Evolutionary conservation across 2,113 vertebrate genomes (phyloP), one percentile per base, ranked within the genome.

Genomic region (Struthidea cinerea): DNA sequence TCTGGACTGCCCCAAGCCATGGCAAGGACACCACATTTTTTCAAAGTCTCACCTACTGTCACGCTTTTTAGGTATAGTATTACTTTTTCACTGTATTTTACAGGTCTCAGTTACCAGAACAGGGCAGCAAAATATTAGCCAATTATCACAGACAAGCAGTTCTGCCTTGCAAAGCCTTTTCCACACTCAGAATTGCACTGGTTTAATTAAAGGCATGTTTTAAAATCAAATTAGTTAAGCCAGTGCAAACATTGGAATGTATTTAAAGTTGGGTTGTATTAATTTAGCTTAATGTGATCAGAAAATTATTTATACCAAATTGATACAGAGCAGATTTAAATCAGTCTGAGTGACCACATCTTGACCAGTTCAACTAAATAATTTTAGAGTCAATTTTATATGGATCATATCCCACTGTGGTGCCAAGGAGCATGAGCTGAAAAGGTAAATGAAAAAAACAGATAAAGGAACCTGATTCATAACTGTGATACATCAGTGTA

Each of bases 261-360:
- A 84, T 93, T 86, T 84, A 63, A 95, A 70, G 67, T 44, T 88
- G 18, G 19, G 44, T 95, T 92, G 57, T 47, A 80, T 74, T 86
- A 73, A 93, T 89, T 96, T 78, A 92, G 23, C 16, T 84, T 93
- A 78, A 89, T 71, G 52, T 95, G 56, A 91, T 93, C 79, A 90
- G 93, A 92, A 96, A 94, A 86, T 84, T 0, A 57, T 56, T 96
- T 89, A 53, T 56, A 63, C 27, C 70, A 44, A 88, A 90, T 50
- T 80, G 83, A 80, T 68, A 71, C 10, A 71, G 56, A 60, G 52
- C 33, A 75, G 68, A 89, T 95, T 94, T 81, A 78, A 70, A 86
- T 46, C 1, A 2, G 17, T 39, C 32, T 68, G 46, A 63, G 33
- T 81, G 75, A 76, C 63, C 35, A 59, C 4, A 0, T 74, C 60